Percentiles rank a stretch among this genome's conserved stretches.
Evolutionary conservation across 2,113 vertebrate genomes (phyloP).

Genomic region (Nyctereutes procyonoides): DNA sequence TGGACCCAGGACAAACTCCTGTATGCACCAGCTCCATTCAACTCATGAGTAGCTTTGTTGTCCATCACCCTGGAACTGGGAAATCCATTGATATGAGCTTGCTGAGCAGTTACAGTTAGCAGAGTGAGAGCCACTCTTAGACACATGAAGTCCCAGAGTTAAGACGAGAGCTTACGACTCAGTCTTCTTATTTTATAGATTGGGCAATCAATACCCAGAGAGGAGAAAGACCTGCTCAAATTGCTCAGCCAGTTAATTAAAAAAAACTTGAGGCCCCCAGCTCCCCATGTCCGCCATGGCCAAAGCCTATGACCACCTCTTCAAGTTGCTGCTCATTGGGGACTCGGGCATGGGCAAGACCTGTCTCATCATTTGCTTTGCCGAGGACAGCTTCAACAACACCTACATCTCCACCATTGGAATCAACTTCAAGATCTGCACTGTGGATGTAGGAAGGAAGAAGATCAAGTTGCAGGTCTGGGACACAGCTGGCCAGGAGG

Average conservation of each 20-base stretch:
- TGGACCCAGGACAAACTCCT: neutral
- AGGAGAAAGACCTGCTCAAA: neutral
- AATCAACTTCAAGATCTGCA: too few relatives aligned
- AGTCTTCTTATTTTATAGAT: neutral
- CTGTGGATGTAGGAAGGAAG: too few relatives aligned
- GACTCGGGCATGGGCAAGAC: conserved; percentile 98
- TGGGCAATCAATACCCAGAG: neutral
- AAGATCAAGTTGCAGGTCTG: conserved; percentile 56
- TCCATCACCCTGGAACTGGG: neutral
- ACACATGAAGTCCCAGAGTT: neutral
- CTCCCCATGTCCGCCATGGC: conserved; percentile 83
- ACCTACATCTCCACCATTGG: conserved; percentile 98
- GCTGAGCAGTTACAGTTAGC: neutral
- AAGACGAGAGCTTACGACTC: neutral
- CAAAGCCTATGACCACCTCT: conserved; percentile 97
- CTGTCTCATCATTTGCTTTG: conserved; percentile 96
- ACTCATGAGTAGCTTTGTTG: neutral
- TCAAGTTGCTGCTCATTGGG: conserved; percentile 94
- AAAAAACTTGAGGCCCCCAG: neutral
- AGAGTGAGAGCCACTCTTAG: neutral
- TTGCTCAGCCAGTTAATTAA: neutral
- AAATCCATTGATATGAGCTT: neutral
- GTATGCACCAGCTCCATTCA: neutral
- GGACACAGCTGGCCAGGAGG: conserved; percentile 97
- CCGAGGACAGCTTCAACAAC: conserved; percentile 96